These are phyloP conservation scores for Chymomyza fuscimana DNA, from an alignment of 2,888 invertebrate species.

Conservation along the genomic window DNA sequence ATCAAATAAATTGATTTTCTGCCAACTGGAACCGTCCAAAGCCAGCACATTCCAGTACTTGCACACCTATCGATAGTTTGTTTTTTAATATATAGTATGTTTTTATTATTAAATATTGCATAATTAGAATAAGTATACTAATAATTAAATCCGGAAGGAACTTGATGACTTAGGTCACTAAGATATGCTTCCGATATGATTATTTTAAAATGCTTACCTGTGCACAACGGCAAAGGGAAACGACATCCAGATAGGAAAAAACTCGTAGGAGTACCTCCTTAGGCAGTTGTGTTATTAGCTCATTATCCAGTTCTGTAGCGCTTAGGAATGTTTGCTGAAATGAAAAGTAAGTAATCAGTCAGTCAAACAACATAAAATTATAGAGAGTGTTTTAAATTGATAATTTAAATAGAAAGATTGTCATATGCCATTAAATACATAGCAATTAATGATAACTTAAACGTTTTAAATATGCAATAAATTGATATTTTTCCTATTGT, in stretches of 20 bases:
- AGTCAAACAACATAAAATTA: background rate
- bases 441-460: background rate
- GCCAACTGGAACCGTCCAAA: constrained; percentile 99
- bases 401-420: background rate
- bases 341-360: constrained; percentile 17
- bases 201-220: constrained; percentile 83
- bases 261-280: constrained; percentile 96
- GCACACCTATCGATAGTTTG: constrained; percentile 81
- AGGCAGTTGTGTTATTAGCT: constrained; percentile 88
- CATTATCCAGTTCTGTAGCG: constrained; percentile 79
- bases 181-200: no score
- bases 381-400: constrained; percentile 8
- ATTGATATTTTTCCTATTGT: background rate
- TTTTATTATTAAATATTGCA: background rate
- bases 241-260: constrained; percentile 97
- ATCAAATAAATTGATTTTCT: constrained; percentile 98
- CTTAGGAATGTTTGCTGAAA: constrained; percentile 80
- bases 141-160: no score
- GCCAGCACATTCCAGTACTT: constrained; percentile 98
- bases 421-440: background rate
- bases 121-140: no score
- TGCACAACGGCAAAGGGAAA: constrained; percentile 96
- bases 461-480: background rate
- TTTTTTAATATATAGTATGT: background rate
- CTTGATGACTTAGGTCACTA: background rate